phyloP scores from a whole-genome alignment of 2,797 vertebrate genomes.

The Sphaeramia orbicularis region DNA sequence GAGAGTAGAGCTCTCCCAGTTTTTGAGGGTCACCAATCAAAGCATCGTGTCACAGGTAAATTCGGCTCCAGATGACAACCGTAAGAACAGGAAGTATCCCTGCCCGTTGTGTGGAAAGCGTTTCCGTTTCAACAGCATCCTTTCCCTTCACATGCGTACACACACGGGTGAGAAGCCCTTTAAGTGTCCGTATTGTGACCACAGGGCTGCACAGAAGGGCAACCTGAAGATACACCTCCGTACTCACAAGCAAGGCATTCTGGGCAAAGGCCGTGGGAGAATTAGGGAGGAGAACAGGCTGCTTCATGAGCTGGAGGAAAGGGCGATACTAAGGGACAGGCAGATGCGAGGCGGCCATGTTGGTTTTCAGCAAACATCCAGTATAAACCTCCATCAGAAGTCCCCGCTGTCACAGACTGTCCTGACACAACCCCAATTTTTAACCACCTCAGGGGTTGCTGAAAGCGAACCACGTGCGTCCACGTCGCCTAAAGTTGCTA shows the following conservation, averaged over 20 bases:
- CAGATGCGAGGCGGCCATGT: slow-evolving; percentile 90
- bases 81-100: slow-evolving; percentile 97
- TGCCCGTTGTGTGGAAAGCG: slow-evolving; percentile 97
- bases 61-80: slow-evolving; percentile 93
- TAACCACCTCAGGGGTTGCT: slow-evolving; percentile 79
- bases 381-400: slow-evolving; percentile 75
- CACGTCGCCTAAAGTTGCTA: slow-evolving; percentile 88
- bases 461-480: slow-evolving; percentile 86
- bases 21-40: slow-evolving; percentile 94
- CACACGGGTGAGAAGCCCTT: slow-evolving; percentile 99
- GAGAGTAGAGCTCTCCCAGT: slow-evolving; percentile 95
- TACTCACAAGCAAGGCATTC: slow-evolving; percentile 97
- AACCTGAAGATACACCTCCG: slow-evolving; percentile 99
- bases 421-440: slow-evolving; percentile 55
- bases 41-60: slow-evolving; percentile 95
- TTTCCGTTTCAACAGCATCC: slow-evolving; percentile 99
- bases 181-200: slow-evolving; percentile 99
- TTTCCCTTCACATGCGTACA: slow-evolving; percentile 99
- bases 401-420: slow-evolving; percentile 78
- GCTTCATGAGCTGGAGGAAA: slow-evolving; percentile 96
- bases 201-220: slow-evolving; percentile 97
- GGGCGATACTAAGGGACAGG: slow-evolving; percentile 95
- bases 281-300: slow-evolving; percentile 96
- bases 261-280: slow-evolving; percentile 95
- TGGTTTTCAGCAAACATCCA: slow-evolving; percentile 75